Base-by-base conservation (phyloP, 2,888 invertebrate species). In the Phlogophora meticulosa region DNA sequence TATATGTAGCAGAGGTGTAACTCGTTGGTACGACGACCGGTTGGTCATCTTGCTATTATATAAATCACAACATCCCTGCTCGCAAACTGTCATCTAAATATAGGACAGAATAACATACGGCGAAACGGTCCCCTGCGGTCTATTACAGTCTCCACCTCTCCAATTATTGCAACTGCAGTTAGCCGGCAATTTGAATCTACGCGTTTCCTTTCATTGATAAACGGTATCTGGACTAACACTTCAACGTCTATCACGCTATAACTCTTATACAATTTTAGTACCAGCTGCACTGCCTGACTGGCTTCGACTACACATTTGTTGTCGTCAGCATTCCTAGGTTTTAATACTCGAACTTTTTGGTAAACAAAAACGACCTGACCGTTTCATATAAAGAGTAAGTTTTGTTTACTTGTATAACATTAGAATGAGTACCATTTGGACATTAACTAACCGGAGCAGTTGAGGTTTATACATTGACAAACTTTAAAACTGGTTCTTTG, bases 111-210 rank as follows among this genome's bases (percentile, higher is more conserved):
- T 88, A 87, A 87, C 82, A 86, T 84, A 88, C 81, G 72, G 58
- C 70, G 70, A 59, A 82, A 78, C 84, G 85, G 85, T 85, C 90
- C 89, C 91, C 90, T 76, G 88, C 78, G 85, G 87, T 87, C 87
- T 86, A 88, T 89, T 88, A 88, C 87, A 85, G 85, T 84, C 82
- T 88, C 86, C 82, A 87, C 86, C 87, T 88, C 87, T 86, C 76
- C 90, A 91, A 91, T 93, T 90, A 93, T 91, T 89, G 86, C 89
- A 87, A 87, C 85, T 91, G 90, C 91, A 91, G 88, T 81, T 85
- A 88, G 73, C 77, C 82, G 81, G 84, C 90, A 90, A 91, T 93
- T 91, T 91, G 81, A 87, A 91, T 90, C 87, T 88, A 86, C 80
- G 82, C 78, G 87, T 84, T 91, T 92, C 92, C 92, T 91, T 87